Base-by-base conservation (phyloP, 2,888 invertebrate species). In the Hirtodrosophila trivittata region DNA sequence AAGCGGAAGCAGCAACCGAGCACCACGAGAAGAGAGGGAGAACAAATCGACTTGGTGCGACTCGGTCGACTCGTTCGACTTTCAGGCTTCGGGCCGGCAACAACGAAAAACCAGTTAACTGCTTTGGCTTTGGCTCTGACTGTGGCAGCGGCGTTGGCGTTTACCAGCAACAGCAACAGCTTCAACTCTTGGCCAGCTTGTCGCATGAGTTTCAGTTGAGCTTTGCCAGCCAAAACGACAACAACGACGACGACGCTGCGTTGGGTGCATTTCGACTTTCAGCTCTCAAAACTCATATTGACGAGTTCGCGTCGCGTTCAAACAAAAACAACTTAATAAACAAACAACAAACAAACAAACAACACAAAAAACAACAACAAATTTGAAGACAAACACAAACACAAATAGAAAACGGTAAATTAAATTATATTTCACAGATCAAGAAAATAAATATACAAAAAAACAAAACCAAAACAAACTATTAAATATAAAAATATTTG, bases 181-280 rank as follows among this genome's bases (percentile, higher is more conserved):
- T 45, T 33, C 26, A 68, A 58, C 72, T 66, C 56, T 66, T 62
- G 16, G 54, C 38, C 46, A 57, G 56, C 51, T 70, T 68, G 63
- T 28, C 57, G 41, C 69, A 69, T 58, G 39, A 56, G 60, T 68
- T 81, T 88, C 78, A 88, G 88, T 88, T 84, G 84, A 89, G 89
- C 85, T 88, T 87, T 88, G 86, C 78, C 76, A 84, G 86, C 77
- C 86, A 50, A 78, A 75, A 78, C 72, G 83, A 83, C 59, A 60
- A 77, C 69, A 71, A 75, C 64, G 45, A 56, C 82, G 82, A 86
- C 84, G 78, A 73, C 75, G 86, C 73, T 85, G 81, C 78, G 84
- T 78, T 81, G 75, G 55, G 78, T 85, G 85, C 69, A 66, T 75
- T 52, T 66, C 62, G 56, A 69, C 25, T 56, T 7, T 55, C 39